Evolutionary conservation across 2,113 vertebrate species (phyloP).

Genomic region (Myanophis thanlyinensis): DNA sequence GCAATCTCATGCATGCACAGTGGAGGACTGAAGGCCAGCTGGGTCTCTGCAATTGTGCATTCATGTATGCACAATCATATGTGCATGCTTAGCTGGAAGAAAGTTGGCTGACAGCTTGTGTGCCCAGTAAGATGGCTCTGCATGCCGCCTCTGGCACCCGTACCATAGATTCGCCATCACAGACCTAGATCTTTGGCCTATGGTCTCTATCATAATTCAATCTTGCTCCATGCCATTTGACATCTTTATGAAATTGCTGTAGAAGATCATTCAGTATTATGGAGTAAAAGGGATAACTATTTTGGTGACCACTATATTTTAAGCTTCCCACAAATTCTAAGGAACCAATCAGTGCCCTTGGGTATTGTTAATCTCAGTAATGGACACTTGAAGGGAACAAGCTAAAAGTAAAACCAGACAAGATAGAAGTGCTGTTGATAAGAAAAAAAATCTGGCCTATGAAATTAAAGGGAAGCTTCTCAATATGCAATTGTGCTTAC

Average conservation of each 20-base stretch:
- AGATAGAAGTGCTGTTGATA: neutral
- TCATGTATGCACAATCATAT: no score
- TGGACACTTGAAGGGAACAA: neutral
- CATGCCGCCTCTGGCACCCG: no score
- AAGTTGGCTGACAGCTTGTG: no score
- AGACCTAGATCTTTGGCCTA: neutral
- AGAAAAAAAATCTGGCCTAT: neutral
- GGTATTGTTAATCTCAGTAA: neutral
- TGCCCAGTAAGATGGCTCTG: no score
- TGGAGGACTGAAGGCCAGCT: no score
- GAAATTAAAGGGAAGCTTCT: neutral
- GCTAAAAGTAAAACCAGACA: neutral
- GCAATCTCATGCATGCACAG: no score
- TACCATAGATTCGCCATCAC: no score
- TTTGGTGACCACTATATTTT: neutral
- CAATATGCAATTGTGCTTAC: neutral
- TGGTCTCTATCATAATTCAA: neutral
- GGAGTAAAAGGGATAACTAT: neutral
- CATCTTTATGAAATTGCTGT: neutral
- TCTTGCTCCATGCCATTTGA: neutral
- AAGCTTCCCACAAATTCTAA: neutral
- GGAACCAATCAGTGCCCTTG: neutral
- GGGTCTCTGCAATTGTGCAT: no score
- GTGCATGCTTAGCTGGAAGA: no score
- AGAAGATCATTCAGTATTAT: neutral